Evolutionary conservation across 2,113 vertebrate species (phyloP).

Genomic region (Drymodes brunneopygia): DNA sequence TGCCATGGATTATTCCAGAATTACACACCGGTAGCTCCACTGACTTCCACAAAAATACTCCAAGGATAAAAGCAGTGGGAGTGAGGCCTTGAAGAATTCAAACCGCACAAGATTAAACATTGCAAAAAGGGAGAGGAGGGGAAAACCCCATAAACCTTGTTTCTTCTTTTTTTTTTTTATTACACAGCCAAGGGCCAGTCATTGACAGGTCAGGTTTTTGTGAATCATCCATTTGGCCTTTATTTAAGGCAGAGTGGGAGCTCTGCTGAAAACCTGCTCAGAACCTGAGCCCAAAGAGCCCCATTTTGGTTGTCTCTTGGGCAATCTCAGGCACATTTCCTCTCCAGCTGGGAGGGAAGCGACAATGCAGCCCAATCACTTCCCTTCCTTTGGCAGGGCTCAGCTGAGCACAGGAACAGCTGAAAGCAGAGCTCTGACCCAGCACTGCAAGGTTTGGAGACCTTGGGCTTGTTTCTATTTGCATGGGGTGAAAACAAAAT

Average conservation of each 20-base stretch:
- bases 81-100: background rate
- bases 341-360: background rate
- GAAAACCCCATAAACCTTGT: background rate
- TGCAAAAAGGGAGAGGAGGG: background rate
- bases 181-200: background rate
- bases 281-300: background rate
- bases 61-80: background rate
- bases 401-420: background rate
- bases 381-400: background rate
- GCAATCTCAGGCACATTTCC: accelerated
- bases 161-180: background rate
- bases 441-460: background rate
- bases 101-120: background rate
- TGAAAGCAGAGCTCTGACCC: background rate
- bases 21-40: background rate
- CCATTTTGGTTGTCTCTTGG: background rate
- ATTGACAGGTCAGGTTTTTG: background rate
- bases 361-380: background rate
- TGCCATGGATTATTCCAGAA: background rate
- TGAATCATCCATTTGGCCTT: background rate
- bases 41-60: background rate
- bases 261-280: background rate
- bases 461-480: background rate
- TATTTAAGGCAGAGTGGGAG: background rate
- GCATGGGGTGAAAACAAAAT: background rate